Base-by-base conservation (phyloP, 2,797 vertebrate genomes). In the Typhlichthys subterraneus region DNA sequence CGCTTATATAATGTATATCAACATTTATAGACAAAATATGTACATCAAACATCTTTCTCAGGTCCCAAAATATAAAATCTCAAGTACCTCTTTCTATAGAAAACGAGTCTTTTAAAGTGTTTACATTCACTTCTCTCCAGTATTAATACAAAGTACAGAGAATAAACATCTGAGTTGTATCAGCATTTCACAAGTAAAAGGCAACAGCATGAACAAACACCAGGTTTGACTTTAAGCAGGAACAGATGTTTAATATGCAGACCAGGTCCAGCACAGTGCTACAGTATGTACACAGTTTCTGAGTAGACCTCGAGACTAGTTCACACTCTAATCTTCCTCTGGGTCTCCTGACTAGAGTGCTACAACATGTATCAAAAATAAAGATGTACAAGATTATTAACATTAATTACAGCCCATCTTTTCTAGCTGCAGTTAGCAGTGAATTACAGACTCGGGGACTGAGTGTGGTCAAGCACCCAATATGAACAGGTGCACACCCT, bases 1-100 rank as follows among this genome's bases (percentile, higher is more conserved):
- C 85, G 88, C 85, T 95, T 95, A 87, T 86, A 93, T 93, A 94
- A 95, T 94, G 93, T 93, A 94, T 94, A 93, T 93, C 93, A 95
- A 97, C 95, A 95, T 93, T 88, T 93, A 90, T 94, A 94, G 94
- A 95, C 95, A 97, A 97, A 97, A 96, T 97, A 98, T 97, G 92
- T 98, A 97, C 95, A 98, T 92, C 92, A 91, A 94, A 92, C 92
- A 94, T 94, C 94, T 93, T 94, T 92, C 92, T 89, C 87, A 94
- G 84, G 95, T 92, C 95, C 94, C 93, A 94, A 97, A 97, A 97
- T 96, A 97, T 85, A 95, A 95, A 95, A 97, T 95, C 94, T 94
- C 81, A 92, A 95, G 94, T 96, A 96, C 95, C 95, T 95, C 95
- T 95, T 93, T 94, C 94, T 83, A 89, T 95, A 96, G 93, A 96